Evolutionary conservation across 2,888 invertebrate species (phyloP), one percentile per base, ranked within the genome.

Genomic region (Alviniconcha strummeri): DNA sequence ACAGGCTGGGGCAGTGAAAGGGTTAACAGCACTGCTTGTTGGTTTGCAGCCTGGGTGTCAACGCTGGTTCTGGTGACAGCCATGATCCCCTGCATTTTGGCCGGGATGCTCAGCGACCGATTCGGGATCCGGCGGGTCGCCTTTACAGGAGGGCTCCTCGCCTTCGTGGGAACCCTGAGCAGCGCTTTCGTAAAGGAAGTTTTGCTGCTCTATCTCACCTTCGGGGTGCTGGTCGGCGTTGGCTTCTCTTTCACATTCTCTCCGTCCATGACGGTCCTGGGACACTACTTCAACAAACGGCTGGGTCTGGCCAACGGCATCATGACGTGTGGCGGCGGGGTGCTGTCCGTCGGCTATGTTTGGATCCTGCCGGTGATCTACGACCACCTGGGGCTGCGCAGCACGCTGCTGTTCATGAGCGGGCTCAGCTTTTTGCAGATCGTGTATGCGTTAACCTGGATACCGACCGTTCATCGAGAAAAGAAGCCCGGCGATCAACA

Each of bases 201-300:
- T 17, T 95, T 95, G 88, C 95, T 96, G 52, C 95, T 98, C 81
- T 97, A 96, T 94, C 95, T 98, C 86, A 97, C 98, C 0, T 98
- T 97, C 92, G 98, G 98, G 13, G 94, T 98, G 55, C 96, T 98
- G 95, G 97, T 97, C 89, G 98, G 98, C 0, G 93, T 97, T 69
- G 98, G 98, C 17, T 97, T 97, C 2, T 97, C 98, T 0, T 94
- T 98, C 80, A 96, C 97, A 0, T 98, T 98, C 94, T 98, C 97
- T 0, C 98, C 98, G 19, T 97, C 97, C 9, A 94, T 98, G 78
- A 97, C 97, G 72, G 97, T 98, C 87, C 95, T 98, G 52, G 98
- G 98, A 0, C 98, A 98, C 92, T 98, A 98, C 94, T 98, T 98
- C 94, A 96, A 96, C 83, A 89, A 90, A 67, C 96, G 96, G 90